Conservation (phyloP, 2,888 invertebrate genomes). For the Portevinia maculata region DNA sequence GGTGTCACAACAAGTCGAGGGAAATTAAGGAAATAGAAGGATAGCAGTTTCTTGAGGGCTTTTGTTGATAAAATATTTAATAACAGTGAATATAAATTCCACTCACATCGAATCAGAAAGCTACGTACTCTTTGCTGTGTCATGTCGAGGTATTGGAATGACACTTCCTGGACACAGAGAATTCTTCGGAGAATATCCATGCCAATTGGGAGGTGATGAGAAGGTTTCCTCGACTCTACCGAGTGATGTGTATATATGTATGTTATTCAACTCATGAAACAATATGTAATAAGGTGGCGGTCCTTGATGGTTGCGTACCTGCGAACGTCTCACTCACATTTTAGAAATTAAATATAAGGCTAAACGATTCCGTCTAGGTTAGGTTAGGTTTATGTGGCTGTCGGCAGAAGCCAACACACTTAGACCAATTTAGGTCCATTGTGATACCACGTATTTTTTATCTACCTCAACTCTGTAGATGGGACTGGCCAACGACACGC, state of each 20-base stretch:
- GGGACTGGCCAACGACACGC: no score
- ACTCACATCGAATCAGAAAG: conserved; percentile 37
- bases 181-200: neutral
- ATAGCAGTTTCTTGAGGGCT: conserved; percentile 54
- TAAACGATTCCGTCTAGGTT: no score
- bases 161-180: neutral
- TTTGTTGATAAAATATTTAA: conserved; percentile 51
- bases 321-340: no score
- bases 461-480: no score
- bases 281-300: no score
- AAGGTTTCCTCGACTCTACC: neutral
- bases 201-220: conserved; percentile 1
- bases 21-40: conserved; percentile 61
- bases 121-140: neutral
- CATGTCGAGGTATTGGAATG: neutral
- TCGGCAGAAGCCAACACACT: no score
- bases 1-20: conserved; percentile 66
- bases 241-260: neutral
- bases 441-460: no score
- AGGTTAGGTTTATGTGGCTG: no score
- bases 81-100: conserved; percentile 30
- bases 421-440: no score
- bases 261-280: no score
- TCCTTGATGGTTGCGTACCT: no score
- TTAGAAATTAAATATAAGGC: no score